Evolutionary conservation across 2,888 invertebrate genomes (phyloP), one percentile per base, ranked within the genome.

Genomic region (Blastobasis lacticolella): DNA sequence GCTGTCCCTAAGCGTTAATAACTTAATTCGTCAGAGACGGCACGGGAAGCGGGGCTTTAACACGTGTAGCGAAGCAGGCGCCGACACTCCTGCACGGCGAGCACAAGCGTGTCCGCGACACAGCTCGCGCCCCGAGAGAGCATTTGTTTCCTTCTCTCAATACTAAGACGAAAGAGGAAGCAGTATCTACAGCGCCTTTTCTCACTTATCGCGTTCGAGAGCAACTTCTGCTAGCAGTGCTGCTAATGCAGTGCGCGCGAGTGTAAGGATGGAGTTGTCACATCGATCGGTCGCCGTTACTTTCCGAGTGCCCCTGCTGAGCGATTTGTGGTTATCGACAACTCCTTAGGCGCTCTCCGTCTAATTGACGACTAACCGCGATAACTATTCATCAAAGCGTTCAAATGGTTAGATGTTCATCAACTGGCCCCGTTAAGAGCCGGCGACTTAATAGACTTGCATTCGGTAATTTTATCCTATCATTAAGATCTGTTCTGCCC

Each of bases 1-100:
- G 88, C 88, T 88, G 86, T 73, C 76, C 64, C 66, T 57, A 66
- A 78, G 78, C 83, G 84, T 85, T 88, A 87, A 88, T 87, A 87
- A 83, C 85, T 87, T 87, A 87, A 88, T 88, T 87, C 87, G 85
- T 88, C 84, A 86, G 81, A 82, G 83, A 74, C 71, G 75, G 72
- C 66, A 77, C 78, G 81, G 79, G 79, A 83, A 80, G 82, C 78
- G 78, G 75, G 78, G 71, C 81, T 83, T 78, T 73, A 69, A 68
- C 76, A 79, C 75, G 75, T 78, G 78, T 23, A 23, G 23, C 23
- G 23, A 23, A 23, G 23, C 75, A 73, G 77, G 78, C 78, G 80
- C 78, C 77, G 70, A 23, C 23, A 3, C 23, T 23, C 23, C 23
- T n/a, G n/a, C n/a, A n/a, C n/a, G n/a, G n/a, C n/a, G n/a, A n/a